Percentiles rank a stretch among this genome's conserved stretches.
Evolutionary conservation across 2,797 vertebrate genomes (phyloP).

Genomic region (Sternarchorhynchus goeldii): DNA sequence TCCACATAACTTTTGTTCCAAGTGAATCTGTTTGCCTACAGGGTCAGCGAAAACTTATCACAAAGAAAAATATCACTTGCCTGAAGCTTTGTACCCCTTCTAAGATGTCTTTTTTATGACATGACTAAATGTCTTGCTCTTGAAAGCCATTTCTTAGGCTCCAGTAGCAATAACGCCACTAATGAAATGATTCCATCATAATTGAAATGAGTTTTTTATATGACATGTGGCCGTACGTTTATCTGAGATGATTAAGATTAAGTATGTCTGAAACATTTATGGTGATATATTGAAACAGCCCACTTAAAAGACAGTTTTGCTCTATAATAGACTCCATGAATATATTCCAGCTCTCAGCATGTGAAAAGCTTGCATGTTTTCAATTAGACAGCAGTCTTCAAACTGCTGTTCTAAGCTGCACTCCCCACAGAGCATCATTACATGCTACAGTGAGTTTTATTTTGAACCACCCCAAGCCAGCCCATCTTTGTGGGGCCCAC

Average conservation of each 20-base stretch:
- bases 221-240: conserved; percentile 14
- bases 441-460: conserved; percentile 17
- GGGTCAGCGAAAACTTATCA: background rate
- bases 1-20: background rate
- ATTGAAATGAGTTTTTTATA: conserved; percentile 38
- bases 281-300: conserved; percentile 22
- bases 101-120: conserved; percentile 7
- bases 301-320: conserved; percentile 26
- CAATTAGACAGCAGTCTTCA: conserved; percentile 10
- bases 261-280: conserved; percentile 31
- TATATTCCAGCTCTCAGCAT: conserved; percentile 21
- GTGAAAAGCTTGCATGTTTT: conserved; percentile 14
- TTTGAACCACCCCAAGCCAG: background rate
- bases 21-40: background rate
- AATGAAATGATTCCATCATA: conserved; percentile 42
- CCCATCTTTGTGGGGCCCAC: too few relatives aligned
- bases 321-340: conserved; percentile 24
- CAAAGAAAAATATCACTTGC: background rate
- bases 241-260: conserved; percentile 38
- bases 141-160: conserved; percentile 31
- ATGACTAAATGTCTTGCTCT: conserved; percentile 26
- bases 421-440: conserved; percentile 24
- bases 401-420: conserved; percentile 27
- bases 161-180: conserved; percentile 26
- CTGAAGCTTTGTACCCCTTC: background rate